phyloP scores from a whole-genome alignment of 23 tunicate species.

The Trididemnum nubilum region DNA sequence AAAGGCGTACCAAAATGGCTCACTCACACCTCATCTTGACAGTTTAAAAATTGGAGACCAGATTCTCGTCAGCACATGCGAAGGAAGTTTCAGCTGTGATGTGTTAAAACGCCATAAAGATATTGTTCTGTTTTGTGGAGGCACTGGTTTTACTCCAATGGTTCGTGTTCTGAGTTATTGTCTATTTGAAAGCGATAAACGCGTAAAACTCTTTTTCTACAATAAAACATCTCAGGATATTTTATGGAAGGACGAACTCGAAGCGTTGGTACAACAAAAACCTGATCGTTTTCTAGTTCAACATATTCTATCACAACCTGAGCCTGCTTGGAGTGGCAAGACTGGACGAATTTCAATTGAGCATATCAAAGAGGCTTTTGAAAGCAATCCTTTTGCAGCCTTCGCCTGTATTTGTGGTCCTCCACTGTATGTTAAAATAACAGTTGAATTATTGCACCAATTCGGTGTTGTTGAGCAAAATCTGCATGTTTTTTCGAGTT shows the following conservation, averaged over 20 bases:
- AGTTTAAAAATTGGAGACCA: slow-evolving; percentile 28
- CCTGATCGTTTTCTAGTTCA: slow-evolving; percentile 36
- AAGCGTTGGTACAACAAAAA: slow-evolving; percentile 18
- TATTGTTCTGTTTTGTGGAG: slow-evolving; percentile 61
- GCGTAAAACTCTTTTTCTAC: slow-evolving; percentile 48
- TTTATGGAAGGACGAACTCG: slow-evolving; percentile 58
- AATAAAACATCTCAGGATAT: slow-evolving; percentile 65
- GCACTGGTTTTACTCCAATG: slow-evolving; percentile 96
- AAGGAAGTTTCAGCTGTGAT: slow-evolving; percentile 45
- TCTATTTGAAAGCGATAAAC: slow-evolving; percentile 24
- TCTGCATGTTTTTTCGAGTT: slow-evolving; percentile 15
- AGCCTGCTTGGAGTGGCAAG: slow-evolving; percentile 56
- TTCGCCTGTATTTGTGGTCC: slow-evolving; percentile 41
- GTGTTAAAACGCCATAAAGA: not conserved
- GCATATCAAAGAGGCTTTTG: not conserved
- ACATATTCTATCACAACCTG: slow-evolving; percentile 62
- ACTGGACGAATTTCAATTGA: slow-evolving; percentile 48
- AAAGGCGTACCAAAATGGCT: slow-evolving; percentile 60
- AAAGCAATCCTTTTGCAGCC: not conserved
- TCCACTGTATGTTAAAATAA: not conserved
- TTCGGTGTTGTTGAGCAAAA: not conserved
- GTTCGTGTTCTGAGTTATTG: slow-evolving; percentile 42
- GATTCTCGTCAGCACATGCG: slow-evolving; percentile 54
- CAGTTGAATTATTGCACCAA: slow-evolving; percentile 8
- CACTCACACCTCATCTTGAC: slow-evolving; percentile 45